Base-by-base conservation (phyloP, 2,888 invertebrate genomes). In the Drosophila setosimentum region DNA sequence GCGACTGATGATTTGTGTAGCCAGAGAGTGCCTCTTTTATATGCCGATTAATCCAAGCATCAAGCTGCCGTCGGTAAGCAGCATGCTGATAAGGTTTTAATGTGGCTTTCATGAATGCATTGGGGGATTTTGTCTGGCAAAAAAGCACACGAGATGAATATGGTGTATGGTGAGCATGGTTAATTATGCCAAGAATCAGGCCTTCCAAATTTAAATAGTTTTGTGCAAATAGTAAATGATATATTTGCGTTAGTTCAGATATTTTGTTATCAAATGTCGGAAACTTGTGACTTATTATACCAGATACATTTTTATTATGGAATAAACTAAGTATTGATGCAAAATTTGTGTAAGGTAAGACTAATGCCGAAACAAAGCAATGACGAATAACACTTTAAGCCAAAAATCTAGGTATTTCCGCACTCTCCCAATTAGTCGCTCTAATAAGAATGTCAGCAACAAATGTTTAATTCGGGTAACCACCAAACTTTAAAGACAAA, bases 1-100 rank as follows among this genome's bases (percentile, higher is more conserved):
- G 40, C n/a, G 59, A 76, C 68, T 77, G 78, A 74, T 83, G 63
- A 16, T 33, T 50, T 32, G 16, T 18, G n/a, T 24, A 18, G 35
- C 3, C 48, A 27, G 32, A 0, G 7, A 24, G 1, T 13, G 11
- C 18, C 27, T 24, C 60, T 73, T 76, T 48, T 69, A 69, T 69
- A 65, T 24, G 42, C 42, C 24, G n/a, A 8, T 3, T 35, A 18
- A 45, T 13, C 8, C 16, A n/a, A 37, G 11, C n/a, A 8, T n/a
- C n/a, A 40, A 40, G n/a, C 40, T 40, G 18, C 3, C 18, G 18
- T 16, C 40, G 8, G 35, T 24, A 21, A 11, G 4, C 29, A 30
- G 42, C 40, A n/a, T 1, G 57, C 54, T 64, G 42, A 62, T 49
- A 37, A 35, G 53, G 13, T 18, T 40, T 30, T 0, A 32, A 10